Conservation (phyloP, 2,797 vertebrate genomes). For the Poeciliopsis gracilis region DNA sequence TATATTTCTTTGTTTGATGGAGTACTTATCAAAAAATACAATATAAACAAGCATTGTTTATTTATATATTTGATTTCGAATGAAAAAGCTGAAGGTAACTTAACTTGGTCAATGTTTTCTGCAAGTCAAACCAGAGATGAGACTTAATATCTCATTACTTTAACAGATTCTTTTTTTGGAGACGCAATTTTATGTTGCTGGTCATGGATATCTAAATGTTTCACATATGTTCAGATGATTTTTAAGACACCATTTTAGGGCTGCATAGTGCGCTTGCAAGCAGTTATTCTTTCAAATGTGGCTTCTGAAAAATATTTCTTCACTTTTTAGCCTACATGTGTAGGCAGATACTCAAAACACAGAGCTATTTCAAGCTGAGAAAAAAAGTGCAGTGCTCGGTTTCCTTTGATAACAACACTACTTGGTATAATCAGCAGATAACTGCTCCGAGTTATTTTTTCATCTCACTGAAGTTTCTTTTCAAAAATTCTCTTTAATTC, state of each 20-base stretch:
- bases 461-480: conserved; percentile 24
- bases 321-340: conserved; percentile 10
- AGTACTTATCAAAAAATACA: no score
- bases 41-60: no score
- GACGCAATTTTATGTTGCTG: not conserved
- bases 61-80: no score
- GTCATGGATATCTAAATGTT: not conserved
- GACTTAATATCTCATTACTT: not conserved
- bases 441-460: conserved; percentile 40
- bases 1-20: not conserved
- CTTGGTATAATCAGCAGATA: conserved; percentile 57
- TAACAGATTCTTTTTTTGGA: not conserved
- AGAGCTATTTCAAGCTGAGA: conserved; percentile 39
- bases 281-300: conserved; percentile 12
- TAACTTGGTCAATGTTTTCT: not conserved
- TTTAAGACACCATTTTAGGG: not conserved
- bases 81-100: not conserved
- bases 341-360: conserved; percentile 22
- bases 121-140: not conserved
- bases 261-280: not conserved
- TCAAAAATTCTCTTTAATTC: conserved; percentile 28
- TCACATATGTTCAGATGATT: not conserved
- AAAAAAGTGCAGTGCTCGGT: conserved; percentile 14
- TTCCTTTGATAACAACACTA: conserved; percentile 53
- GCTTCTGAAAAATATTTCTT: conserved; percentile 20